Conservation (phyloP, 2,113 vertebrate genomes). For the Petromus typicus region DNA sequence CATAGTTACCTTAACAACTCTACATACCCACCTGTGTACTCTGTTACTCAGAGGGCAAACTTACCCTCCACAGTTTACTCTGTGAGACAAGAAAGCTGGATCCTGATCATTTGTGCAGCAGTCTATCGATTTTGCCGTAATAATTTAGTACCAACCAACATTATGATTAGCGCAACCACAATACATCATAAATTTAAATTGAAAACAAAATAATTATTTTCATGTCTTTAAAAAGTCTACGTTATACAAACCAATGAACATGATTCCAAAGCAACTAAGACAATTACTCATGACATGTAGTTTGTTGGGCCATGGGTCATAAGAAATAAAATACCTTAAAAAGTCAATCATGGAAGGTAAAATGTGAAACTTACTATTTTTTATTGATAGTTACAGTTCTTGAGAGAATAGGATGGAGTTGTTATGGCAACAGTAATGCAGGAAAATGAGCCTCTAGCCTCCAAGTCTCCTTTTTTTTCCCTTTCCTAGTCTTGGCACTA, state of each 20-base stretch:
- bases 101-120: constrained; percentile 4
- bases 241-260: constrained; percentile 75
- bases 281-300: constrained; percentile 41
- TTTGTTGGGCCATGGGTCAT: constrained; percentile 31
- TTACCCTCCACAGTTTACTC: not conserved
- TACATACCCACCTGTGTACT: not conserved
- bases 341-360: constrained; percentile 78
- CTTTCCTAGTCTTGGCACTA: constrained; percentile 50
- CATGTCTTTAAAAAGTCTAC: constrained; percentile 36
- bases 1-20: not conserved
- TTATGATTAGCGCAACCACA: constrained; percentile 6
- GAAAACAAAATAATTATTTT: constrained; percentile 69
- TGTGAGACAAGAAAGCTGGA: not conserved
- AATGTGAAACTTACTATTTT: constrained; percentile 80
- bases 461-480: constrained; percentile 37
- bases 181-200: constrained; percentile 68
- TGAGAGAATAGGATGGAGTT: constrained; percentile 74
- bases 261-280: constrained; percentile 59
- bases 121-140: constrained; percentile 57
- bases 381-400: constrained; percentile 83
- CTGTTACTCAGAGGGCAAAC: not conserved
- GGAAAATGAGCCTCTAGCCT: constrained; percentile 60
- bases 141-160: constrained; percentile 44
- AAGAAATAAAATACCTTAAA: constrained; percentile 75
- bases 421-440: constrained; percentile 71